phyloP scores from a whole-genome alignment of 2,797 vertebrate species.

The Smutsia temminckii region DNA sequence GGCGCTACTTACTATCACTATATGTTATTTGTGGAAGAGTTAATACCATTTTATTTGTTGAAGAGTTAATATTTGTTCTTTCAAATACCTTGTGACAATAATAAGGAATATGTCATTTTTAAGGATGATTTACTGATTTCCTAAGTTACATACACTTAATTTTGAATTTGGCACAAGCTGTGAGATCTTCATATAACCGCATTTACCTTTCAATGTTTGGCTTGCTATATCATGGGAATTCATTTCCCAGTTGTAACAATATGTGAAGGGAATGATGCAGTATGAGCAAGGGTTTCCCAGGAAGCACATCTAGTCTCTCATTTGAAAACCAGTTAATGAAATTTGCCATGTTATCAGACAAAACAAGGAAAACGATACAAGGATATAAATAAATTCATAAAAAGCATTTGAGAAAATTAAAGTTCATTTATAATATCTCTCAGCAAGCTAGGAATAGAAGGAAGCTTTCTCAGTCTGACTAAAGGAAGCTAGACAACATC shows the following conservation, averaged over 20 bases:
- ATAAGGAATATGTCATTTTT: slow-evolving; percentile 42
- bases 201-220: not conserved
- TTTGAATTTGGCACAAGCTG: slow-evolving; percentile 22
- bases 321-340: not conserved
- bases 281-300: not conserved
- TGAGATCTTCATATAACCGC: slow-evolving; percentile 26
- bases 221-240: not conserved
- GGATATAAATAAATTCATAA: not conserved
- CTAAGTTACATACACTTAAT: slow-evolving; percentile 31
- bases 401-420: not conserved
- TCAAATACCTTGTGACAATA: not conserved
- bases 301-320: not conserved
- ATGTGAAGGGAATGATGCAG: not conserved
- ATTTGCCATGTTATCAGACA: not conserved
- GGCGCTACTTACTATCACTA: not conserved
- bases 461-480: not conserved
- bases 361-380: not conserved
- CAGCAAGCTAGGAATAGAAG: not conserved
- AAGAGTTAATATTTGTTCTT: not conserved
- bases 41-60: not conserved
- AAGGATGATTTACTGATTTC: slow-evolving; percentile 27
- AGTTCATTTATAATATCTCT: not conserved
- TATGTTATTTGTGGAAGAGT: not conserved
- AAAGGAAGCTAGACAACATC: not conserved
- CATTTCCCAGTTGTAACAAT: not conserved